These are phyloP conservation scores for Corythornis madagascariensis DNA, from an alignment of 2,113 vertebrate species.

Conservation along the genomic window DNA sequence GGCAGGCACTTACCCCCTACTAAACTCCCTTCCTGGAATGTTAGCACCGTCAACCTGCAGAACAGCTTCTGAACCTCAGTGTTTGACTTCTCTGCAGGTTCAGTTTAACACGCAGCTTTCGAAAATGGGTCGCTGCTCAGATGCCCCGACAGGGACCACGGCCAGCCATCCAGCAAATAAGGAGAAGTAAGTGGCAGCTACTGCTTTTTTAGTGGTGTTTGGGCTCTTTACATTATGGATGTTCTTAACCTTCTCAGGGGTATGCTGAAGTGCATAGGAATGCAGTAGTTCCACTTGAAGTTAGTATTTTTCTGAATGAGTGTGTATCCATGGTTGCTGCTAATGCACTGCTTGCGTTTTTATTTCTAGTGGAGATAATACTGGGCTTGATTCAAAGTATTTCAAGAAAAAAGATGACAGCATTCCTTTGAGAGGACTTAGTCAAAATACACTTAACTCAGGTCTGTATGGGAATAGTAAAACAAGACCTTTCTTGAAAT, in stretches of 20 bases:
- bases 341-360: not conserved
- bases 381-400: conserved; percentile 88
- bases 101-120: conserved; percentile 80
- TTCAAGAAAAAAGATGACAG: conserved; percentile 88
- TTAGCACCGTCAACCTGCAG: accelerated
- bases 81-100: conserved; percentile 69
- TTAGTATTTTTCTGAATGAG: not conserved
- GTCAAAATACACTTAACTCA: conserved; percentile 74
- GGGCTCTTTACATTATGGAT: too few species aligned
- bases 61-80: not conserved
- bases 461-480: conserved; percentile 30
- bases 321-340: too few species aligned
- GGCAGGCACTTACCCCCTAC: conserved; percentile 45
- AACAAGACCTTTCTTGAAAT: not conserved
- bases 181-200: conserved; percentile 80
- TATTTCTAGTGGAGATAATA: conserved; percentile 73
- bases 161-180: conserved; percentile 66
- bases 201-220: not conserved
- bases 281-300: not conserved
- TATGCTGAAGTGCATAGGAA: not conserved
- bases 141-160: conserved; percentile 26
- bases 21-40: not conserved
- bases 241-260: not conserved
- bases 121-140: conserved; percentile 60
- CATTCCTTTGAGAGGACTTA: conserved; percentile 85